Conservation (phyloP, 2,113 vertebrate genomes). For the Oryzias javanicus region DNA sequence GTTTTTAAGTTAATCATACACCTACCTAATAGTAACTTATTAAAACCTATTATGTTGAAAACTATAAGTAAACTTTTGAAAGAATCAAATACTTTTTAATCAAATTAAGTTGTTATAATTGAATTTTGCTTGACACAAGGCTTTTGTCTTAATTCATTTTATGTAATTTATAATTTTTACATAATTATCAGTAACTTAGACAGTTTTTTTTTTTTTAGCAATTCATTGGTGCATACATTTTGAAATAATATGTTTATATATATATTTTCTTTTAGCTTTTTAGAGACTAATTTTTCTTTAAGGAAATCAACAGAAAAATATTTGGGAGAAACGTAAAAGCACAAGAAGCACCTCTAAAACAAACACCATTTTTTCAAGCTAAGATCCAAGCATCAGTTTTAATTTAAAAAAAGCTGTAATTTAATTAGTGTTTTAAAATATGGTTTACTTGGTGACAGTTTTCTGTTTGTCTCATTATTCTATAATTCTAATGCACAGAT, state of each 20-base stretch:
- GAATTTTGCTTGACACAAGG: no score
- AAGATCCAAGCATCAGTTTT: background rate
- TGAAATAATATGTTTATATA: no score
- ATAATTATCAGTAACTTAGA: no score
- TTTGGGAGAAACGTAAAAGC: constrained; percentile 12
- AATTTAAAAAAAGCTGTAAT: no score
- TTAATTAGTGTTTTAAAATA: background rate
- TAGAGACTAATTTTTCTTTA: background rate
- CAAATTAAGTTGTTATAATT: no score
- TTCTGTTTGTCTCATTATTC: constrained; percentile 16
- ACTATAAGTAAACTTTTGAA: background rate
- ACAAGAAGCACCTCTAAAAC: no score
- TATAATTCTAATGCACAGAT: constrained; percentile 33
- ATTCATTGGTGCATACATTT: no score
- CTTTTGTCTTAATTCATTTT: no score
- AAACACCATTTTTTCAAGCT: no score
- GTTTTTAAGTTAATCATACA: background rate
- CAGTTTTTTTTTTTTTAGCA: no score
- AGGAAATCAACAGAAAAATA: background rate
- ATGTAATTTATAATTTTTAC: no score
- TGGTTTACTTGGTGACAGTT: constrained; percentile 17
- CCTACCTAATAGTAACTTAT: background rate
- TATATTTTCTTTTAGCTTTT: no score
- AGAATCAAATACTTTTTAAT: background rate
- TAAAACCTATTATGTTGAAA: background rate